Evolutionary conservation across 53 echinoderm and acorn worm species (phyloP).

Genomic region (Holothuria leucospilota): DNA sequence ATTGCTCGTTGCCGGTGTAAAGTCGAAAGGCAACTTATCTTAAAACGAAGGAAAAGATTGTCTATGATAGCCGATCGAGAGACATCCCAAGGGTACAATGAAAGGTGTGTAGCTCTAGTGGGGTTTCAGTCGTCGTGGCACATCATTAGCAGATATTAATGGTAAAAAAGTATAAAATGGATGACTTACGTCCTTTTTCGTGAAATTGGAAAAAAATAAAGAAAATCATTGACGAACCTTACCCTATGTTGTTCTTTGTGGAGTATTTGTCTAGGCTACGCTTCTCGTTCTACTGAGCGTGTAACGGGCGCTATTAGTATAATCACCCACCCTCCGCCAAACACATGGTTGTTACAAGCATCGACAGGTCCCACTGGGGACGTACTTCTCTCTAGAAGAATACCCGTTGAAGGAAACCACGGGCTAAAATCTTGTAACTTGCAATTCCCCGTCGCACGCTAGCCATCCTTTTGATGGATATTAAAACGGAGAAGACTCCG

Average conservation of each 20-base stretch:
- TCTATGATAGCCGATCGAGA: slow-evolving; percentile 26
- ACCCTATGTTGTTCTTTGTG: neutral
- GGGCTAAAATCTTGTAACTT: no score
- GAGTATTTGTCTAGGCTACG: slow-evolving; percentile 23
- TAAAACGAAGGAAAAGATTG: slow-evolving; percentile 15
- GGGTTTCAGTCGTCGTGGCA: slow-evolving; percentile 1
- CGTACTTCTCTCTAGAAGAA: no score
- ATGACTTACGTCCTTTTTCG: no score
- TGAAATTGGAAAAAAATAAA: no score
- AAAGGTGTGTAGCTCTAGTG: slow-evolving; percentile 31
- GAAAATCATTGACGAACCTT: no score
- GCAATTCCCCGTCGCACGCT: no score
- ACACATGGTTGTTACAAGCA: no score
- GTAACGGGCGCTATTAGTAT: slow-evolving; percentile 43
- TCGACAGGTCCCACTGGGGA: no score
- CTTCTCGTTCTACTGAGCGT: slow-evolving; percentile 17
- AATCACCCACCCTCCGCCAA: slow-evolving; percentile 17
- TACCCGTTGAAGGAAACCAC: no score
- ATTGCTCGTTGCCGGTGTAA: slow-evolving; percentile 24
- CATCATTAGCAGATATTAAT: slow-evolving; percentile 35
- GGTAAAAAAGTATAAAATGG: no score
- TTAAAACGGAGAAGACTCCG: slow-evolving; percentile 18
- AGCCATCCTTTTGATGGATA: slow-evolving; percentile 7
- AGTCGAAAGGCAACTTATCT: neutral
- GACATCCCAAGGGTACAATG: slow-evolving; percentile 23